Conservation (phyloP, 35 echinoderm and acorn worm genomes). For the Patiria miniata region DNA sequence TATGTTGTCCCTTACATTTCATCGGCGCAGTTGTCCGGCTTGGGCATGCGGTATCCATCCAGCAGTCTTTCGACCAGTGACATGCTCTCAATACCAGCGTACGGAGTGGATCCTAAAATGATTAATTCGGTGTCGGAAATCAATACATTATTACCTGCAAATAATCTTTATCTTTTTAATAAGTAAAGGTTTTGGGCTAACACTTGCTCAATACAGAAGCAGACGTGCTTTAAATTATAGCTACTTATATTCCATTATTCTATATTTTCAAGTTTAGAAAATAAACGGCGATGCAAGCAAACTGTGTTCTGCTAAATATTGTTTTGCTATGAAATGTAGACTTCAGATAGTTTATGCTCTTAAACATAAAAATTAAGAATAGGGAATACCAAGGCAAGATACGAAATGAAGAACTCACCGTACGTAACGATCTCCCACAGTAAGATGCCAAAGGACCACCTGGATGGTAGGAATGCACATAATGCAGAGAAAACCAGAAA, state of each 20-base stretch:
- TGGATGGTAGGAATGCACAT: neutral
- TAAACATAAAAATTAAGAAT: neutral
- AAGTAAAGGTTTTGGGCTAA: no score
- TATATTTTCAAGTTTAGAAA: no score
- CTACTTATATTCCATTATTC: no score
- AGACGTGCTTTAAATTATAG: no score
- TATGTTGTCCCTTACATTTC: constrained; percentile 10
- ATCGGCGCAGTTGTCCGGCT: constrained; percentile 7
- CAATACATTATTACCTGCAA: neutral
- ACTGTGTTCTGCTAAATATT: no score
- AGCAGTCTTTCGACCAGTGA: neutral
- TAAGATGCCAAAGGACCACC: neutral
- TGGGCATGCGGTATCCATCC: constrained; percentile 13
- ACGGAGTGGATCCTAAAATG: neutral
- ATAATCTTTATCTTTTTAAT: neutral
- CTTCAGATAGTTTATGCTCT: no score
- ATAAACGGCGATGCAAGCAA: no score
- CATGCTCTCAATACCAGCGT: neutral
- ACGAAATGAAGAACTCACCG: neutral
- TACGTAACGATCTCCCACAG: neutral
- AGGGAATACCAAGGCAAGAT: neutral
- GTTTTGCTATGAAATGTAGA: no score
- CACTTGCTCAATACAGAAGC: no score
- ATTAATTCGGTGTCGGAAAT: neutral
- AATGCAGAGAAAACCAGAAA: no score